A percentile compares a stretch with the other conserved stretches of the same genome.
phyloP scores from a whole-genome alignment of 2,113 vertebrate species.

The Hoplias malabaricus region DNA sequence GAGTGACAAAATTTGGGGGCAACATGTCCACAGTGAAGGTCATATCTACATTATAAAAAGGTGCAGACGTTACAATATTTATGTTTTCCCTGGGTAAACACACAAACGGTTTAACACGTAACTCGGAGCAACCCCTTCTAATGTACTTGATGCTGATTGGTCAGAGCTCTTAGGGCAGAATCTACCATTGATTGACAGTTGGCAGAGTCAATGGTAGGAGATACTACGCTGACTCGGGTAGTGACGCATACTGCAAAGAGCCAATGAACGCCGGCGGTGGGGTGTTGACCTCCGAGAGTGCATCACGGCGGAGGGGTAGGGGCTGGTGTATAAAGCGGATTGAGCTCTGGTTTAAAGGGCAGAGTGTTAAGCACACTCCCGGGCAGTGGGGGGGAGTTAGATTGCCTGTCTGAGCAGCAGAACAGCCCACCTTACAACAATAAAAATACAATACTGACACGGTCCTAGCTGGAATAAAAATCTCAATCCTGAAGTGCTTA shows the following conservation, averaged over 20 bases:
- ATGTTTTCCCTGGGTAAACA: neutral
- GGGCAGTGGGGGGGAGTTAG: conserved; percentile 68
- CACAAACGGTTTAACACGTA: conserved; percentile 17
- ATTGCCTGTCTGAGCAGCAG: conserved; percentile 27
- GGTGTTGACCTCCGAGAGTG: conserved; percentile 73
- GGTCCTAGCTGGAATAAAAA: conserved; percentile 57
- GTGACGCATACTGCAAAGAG: conserved; percentile 41
- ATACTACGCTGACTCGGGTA: neutral
- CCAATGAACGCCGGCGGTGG: conserved; percentile 61
- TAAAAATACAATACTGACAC: conserved; percentile 19
- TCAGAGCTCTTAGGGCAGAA: neutral
- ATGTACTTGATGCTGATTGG: conserved; percentile 34
- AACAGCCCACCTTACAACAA: conserved; percentile 11
- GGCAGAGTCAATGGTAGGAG: conserved; percentile 55
- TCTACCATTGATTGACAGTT: neutral
- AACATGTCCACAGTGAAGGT: neutral
- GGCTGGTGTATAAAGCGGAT: conserved; percentile 70
- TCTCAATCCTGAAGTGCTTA: neutral
- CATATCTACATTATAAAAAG: neutral
- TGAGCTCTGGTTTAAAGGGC: conserved; percentile 69
- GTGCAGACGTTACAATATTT: neutral
- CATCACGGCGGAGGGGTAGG: conserved; percentile 77
- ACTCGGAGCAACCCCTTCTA: neutral
- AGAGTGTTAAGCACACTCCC: conserved; percentile 81
- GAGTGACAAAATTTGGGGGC: neutral